These are phyloP conservation scores for Pseudomyrmex pallidus DNA, from an alignment of 1,140 invertebrate species.

Conservation along the genomic window DNA sequence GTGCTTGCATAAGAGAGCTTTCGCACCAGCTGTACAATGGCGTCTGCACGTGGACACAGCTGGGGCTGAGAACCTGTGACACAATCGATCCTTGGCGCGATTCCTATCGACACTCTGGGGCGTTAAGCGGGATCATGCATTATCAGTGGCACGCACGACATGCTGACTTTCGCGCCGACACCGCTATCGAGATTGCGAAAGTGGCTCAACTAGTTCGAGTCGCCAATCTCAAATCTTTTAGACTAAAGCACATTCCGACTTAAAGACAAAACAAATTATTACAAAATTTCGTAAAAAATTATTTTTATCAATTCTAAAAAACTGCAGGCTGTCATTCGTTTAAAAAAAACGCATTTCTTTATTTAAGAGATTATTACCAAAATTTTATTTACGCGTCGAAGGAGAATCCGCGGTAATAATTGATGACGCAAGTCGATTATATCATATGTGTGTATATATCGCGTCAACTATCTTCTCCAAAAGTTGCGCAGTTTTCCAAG, in stretches of 20 bases:
- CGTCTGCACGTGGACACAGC: conserved; percentile 59
- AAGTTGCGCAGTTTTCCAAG: conserved; percentile 6
- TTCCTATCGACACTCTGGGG: conserved; percentile 54
- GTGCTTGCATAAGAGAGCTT: conserved; percentile 67
- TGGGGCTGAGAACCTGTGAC: conserved; percentile 65
- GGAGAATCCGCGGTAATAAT: no score
- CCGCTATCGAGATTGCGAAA: conserved; percentile 6
- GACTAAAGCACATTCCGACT: not conserved
- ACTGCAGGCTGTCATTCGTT: no score
- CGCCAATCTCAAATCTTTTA: conserved; percentile 10
- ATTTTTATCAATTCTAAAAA: no score
- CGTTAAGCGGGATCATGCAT: conserved; percentile 53
- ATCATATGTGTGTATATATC: not conserved
- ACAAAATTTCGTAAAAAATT: no score
- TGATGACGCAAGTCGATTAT: not conserved
- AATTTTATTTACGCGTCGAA: not conserved
- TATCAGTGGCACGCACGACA: conserved; percentile 38
- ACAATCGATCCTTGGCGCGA: conserved; percentile 63
- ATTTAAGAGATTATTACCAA: no score
- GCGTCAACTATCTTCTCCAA: not conserved
- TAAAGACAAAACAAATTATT: not conserved
- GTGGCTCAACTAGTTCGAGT: conserved; percentile 23
- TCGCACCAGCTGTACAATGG: conserved; percentile 63
- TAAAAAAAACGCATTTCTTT: no score
- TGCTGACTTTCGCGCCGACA: conserved; percentile 13